phyloP scores from a whole-genome alignment of 2,797 vertebrate genomes.

The Tapirus indicus region DNA sequence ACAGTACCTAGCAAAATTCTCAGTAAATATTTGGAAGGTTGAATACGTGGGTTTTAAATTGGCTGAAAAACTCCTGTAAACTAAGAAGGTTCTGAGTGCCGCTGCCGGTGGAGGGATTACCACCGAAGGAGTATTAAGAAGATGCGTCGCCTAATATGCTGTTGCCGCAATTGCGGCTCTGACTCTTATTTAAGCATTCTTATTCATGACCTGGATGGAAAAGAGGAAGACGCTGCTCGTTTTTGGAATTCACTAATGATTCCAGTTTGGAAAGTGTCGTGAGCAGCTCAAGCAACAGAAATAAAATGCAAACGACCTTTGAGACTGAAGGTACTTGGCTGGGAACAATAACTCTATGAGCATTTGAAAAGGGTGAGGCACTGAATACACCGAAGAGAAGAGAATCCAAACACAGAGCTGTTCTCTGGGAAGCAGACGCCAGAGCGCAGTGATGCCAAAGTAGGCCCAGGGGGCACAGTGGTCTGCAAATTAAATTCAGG shows the following conservation, averaged over 20 bases:
- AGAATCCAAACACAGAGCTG: slow-evolving; percentile 54
- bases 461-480: slow-evolving; percentile 21
- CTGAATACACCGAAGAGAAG: slow-evolving; percentile 40
- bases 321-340: slow-evolving; percentile 6
- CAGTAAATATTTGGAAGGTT: slow-evolving; percentile 22
- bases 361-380: slow-evolving; percentile 59
- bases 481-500: slow-evolving; percentile 68
- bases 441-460: not conserved
- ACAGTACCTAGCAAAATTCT: not conserved
- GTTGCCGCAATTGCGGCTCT: not conserved
- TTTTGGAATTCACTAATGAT: slow-evolving; percentile 69
- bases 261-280: slow-evolving; percentile 65
- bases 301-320: slow-evolving; percentile 71
- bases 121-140: not conserved
- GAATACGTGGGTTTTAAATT: not conserved
- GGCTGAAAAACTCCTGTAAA: slow-evolving; percentile 2
- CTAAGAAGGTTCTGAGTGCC: not conserved
- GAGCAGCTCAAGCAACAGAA: slow-evolving; percentile 69
- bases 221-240: not conserved
- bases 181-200: slow-evolving; percentile 53
- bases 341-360: slow-evolving; percentile 63
- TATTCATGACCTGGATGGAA: slow-evolving; percentile 47
- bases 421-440: slow-evolving; percentile 35
- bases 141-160: not conserved
- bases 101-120: not conserved